Evolutionary conservation across 1,140 invertebrate species (phyloP).

Genomic region (Meloidogyne exigua): DNA sequence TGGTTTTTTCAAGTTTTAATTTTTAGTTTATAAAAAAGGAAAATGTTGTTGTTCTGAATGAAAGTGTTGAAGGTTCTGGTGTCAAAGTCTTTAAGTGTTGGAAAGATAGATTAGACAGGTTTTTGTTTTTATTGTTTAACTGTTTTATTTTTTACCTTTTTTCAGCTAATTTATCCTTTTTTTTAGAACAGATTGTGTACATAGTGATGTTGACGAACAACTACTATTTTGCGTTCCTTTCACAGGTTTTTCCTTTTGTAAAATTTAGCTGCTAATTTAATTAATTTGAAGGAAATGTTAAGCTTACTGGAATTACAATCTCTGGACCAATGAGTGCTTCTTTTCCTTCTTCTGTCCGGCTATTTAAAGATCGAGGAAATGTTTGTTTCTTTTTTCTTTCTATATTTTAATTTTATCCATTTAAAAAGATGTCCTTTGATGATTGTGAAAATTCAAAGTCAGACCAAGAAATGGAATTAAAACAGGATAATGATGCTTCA

Average conservation of each 20-base stretch:
- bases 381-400: conserved; percentile 35
- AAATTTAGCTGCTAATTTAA: not conserved
- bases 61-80: conserved; percentile 78
- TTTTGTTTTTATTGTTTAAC: not conserved
- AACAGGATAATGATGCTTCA: conserved; percentile 74
- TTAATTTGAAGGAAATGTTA: conserved; percentile 70
- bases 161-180: not conserved
- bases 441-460: conserved; percentile 71
- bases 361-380: conserved; percentile 70
- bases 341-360: conserved; percentile 80
- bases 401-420: too few species aligned
- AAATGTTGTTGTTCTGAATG: conserved; percentile 73
- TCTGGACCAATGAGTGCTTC: conserved; percentile 76
- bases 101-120: conserved; percentile 77
- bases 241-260: conserved; percentile 71
- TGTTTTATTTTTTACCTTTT: not conserved
- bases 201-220: conserved; percentile 91
- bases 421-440: conserved; percentile 87
- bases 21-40: conserved; percentile 70
- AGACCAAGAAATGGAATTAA: conserved; percentile 88
- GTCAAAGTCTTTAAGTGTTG: conserved; percentile 86
- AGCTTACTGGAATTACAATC: conserved; percentile 87
- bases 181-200: conserved; percentile 74
- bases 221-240: conserved; percentile 93
- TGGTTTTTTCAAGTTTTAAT: conserved; percentile 79